Evolutionary conservation across 2,888 invertebrate species (phyloP), one percentile per base, ranked within the genome.

Genomic region (Andricus quercusramuli): DNA sequence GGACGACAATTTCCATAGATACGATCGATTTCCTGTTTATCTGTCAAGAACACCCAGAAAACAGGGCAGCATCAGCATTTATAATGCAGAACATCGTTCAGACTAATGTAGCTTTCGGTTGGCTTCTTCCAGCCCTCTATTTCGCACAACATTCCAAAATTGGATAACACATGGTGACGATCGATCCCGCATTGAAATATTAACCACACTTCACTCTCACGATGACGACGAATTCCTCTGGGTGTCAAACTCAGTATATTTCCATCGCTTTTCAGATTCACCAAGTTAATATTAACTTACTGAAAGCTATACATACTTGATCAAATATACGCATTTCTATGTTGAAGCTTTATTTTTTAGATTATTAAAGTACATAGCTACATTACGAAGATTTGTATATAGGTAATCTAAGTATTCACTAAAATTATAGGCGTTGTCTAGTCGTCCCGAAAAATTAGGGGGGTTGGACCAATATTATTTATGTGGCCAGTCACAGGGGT

Each of bases 1-100:
- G 65, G 51, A 78, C 82, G 80, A 76, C 78, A 79, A 83, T 84
- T 84, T 84, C 84, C 82, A 83, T 83, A 78, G 79, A 80, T 82
- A 80, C 83, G 76, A 82, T 65, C 78, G 77, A 80, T 80, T 82
- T 83, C 82, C 80, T 79, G 79, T 70, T 76, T 65, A 81, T 78
- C 82, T 81, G 67, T 62, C 78, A 79, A 78, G 81, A 82, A 56
- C 32, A 15, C 9, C 56, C 13, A 20, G 74, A 56, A 74, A 74
- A 56, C 51, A 29, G 9, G 29, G n/a, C 74, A 37, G 56, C n/a
- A 74, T 74, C 74, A 74, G 74, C 56, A 74, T 74, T 74, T 74
- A 74, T 74, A 74, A 74, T 56, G 56, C 56, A 74, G 32, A 56
- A 74, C 74, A 11, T 56, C 56, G 32, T 74, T 74, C 56, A 56